Evolutionary conservation across 1,140 invertebrate genomes (phyloP).

Genomic region (Cephus cinctus): DNA sequence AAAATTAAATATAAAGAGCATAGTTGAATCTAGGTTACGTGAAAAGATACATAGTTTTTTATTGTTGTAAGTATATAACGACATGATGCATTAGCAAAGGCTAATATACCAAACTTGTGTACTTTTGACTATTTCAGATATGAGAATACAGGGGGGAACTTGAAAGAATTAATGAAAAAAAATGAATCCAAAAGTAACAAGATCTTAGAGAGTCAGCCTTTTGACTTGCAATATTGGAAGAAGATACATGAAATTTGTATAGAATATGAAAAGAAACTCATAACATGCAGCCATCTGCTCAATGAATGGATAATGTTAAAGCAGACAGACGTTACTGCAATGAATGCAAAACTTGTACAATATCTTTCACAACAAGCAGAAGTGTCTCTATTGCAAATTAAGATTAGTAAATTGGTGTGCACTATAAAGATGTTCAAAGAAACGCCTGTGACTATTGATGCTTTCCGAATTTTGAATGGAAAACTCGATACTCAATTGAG

Average conservation of each 20-base stretch:
- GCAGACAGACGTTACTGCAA: constrained; percentile 23
- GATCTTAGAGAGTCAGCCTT: constrained; percentile 21
- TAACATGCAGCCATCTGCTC: constrained; percentile 22
- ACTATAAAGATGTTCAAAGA: constrained; percentile 39
- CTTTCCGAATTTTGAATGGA: constrained; percentile 30
- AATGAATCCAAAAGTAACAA: constrained; percentile 22
- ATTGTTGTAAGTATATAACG: constrained; percentile 21
- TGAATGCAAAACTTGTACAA: constrained; percentile 30
- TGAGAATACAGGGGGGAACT: constrained; percentile 28
- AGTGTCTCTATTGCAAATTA: constrained; percentile 35
- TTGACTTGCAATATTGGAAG: constrained; percentile 33
- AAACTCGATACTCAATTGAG: constrained; percentile 30
- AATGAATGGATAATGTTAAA: constrained; percentile 35
- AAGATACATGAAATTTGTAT: constrained; percentile 36
- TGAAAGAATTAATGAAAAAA: constrained; percentile 27
- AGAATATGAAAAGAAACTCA: constrained; percentile 28
- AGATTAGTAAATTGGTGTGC: constrained; percentile 34
- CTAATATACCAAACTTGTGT: neutral
- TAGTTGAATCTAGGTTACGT: constrained; percentile 26
- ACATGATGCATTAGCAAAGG: constrained; percentile 3
- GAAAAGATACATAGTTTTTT: constrained; percentile 30
- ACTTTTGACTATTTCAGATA: constrained; percentile 28
- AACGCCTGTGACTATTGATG: constrained; percentile 35
- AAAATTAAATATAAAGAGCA: constrained; percentile 27
- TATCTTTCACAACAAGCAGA: constrained; percentile 30